These are phyloP conservation scores for Nanger granti DNA, from an alignment of 2,113 vertebrate genomes.

Conservation along the genomic window DNA sequence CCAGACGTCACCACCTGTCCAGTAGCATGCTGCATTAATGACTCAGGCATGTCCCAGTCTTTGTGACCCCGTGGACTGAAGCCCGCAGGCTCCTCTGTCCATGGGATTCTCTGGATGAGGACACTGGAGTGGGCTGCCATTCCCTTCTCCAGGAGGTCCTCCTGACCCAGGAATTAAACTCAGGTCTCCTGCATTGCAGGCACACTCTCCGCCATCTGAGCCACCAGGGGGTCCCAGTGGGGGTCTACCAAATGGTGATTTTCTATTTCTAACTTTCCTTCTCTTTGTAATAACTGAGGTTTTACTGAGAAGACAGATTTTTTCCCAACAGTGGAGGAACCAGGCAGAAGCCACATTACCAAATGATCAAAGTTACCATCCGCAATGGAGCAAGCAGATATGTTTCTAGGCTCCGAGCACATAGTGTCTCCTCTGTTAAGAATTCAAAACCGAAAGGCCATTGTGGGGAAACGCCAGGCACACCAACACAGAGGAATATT, in stretches of 20 bases:
- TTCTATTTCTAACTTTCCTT: background rate
- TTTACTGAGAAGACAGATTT: background rate
- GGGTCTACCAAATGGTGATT: background rate
- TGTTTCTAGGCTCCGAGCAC: background rate
- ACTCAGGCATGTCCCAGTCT: background rate
- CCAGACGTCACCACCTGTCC: background rate
- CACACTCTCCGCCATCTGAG: background rate
- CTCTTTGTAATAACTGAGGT: background rate
- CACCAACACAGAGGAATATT: background rate
- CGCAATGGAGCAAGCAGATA: accelerated
- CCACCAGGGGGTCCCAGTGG: background rate
- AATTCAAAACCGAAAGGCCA: too few relatives aligned
- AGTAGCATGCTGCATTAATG: background rate
- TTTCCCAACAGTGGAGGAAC: background rate
- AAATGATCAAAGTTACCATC: background rate
- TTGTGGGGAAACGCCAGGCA: background rate
- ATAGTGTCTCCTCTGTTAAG: too few relatives aligned
- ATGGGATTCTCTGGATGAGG: background rate
- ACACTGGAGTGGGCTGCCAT: background rate
- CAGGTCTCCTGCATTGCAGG: background rate
- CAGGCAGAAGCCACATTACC: background rate
- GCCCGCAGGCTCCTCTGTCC: background rate
- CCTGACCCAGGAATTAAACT: background rate
- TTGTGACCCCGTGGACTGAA: background rate
- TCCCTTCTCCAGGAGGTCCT: background rate